Evolutionary conservation across 1,140 invertebrate species (phyloP).

Genomic region (Brachionus plicatilis): DNA sequence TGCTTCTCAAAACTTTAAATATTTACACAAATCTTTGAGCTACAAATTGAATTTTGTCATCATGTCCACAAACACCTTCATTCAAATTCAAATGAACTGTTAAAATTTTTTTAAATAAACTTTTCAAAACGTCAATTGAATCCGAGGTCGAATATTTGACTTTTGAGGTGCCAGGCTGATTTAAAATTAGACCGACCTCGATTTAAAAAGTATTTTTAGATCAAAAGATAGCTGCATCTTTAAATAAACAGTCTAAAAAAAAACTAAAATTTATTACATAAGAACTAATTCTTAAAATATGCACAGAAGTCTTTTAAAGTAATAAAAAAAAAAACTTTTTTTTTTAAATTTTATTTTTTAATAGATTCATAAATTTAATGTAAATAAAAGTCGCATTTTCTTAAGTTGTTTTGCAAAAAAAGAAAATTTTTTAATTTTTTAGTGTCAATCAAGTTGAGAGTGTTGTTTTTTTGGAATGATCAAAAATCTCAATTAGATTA

Average conservation of each 20-base stretch:
- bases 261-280: neutral
- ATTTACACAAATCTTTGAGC: neutral
- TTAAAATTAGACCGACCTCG: neutral
- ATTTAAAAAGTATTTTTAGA: neutral
- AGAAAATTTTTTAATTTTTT: neutral
- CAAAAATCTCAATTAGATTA: neutral
- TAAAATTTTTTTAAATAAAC: neutral
- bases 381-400: neutral
- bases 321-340: neutral
- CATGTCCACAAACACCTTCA: neutral
- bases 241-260: neutral
- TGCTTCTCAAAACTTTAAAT: neutral
- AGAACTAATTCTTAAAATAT: neutral
- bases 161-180: neutral
- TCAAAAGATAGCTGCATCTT: neutral
- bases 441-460: neutral
- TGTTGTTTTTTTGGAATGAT: neutral
- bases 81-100: constrained; percentile 20
- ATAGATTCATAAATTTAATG: neutral
- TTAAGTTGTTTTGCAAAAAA: neutral
- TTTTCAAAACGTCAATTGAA: neutral
- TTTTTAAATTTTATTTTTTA: neutral
- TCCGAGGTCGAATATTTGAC: neutral
- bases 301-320: neutral
- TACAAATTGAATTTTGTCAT: constrained; percentile 28